Percentiles rank a stretch among this genome's conserved stretches.
Conservation (phyloP, 2,888 invertebrate species). For the Caradrina kadenii region DNA sequence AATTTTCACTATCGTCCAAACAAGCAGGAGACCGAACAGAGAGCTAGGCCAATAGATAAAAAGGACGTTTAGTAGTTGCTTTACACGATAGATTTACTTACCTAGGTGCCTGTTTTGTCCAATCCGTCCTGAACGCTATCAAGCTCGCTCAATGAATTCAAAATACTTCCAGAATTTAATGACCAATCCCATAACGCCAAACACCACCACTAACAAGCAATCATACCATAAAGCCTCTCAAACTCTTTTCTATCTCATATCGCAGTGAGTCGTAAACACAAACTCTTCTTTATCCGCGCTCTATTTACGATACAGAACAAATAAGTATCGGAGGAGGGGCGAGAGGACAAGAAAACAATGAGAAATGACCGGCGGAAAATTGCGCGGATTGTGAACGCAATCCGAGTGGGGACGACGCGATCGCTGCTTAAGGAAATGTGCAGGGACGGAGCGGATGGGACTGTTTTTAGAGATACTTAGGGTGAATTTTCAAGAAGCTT, state of each 20-base stretch:
- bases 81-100: too few species aligned
- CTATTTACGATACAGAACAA: slow-evolving; percentile 80
- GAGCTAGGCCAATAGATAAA: too few species aligned
- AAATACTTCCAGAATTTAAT: not conserved
- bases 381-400: slow-evolving; percentile 84
- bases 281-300: slow-evolving; percentile 71
- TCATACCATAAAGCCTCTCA: slow-evolving; percentile 59
- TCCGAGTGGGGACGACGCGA: slow-evolving; percentile 77
- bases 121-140: too few species aligned
- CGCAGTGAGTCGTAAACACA: slow-evolving; percentile 75
- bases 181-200: slow-evolving; percentile 17
- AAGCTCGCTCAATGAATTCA: not conserved
- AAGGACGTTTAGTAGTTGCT: too few species aligned
- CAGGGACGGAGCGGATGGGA: slow-evolving; percentile 71
- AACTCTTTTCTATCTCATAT: slow-evolving; percentile 65
- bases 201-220: slow-evolving; percentile 62
- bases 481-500: too few species aligned
- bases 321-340: slow-evolving; percentile 77
- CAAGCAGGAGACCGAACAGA: too few species aligned
- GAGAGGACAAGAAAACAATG: slow-evolving; percentile 82
- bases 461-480: not conserved
- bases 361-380: slow-evolving; percentile 90
- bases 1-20: too few species aligned
- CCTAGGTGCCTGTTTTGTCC: too few species aligned
- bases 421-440: slow-evolving; percentile 72